phyloP scores from a whole-genome alignment of 2,888 invertebrate species.

The Malthinus flaveolus region DNA sequence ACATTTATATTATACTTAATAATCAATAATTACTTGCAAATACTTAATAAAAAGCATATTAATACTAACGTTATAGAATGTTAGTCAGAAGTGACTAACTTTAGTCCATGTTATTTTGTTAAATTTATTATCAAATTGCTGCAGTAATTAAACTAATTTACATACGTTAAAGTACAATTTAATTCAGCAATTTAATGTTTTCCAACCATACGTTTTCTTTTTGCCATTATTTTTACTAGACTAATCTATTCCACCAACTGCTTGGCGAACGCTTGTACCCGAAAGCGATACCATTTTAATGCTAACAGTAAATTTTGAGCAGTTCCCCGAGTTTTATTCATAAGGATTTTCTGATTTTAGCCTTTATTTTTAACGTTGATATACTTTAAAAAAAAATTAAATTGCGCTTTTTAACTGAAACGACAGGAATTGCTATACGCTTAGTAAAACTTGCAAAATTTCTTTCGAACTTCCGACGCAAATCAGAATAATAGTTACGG shows the following conservation, averaged over 20 bases:
- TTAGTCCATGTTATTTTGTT: too few relatives aligned
- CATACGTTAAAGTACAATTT: constrained; percentile 10
- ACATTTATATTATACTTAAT: too few relatives aligned
- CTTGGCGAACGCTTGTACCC: constrained; percentile 24
- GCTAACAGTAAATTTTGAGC: constrained; percentile 37
- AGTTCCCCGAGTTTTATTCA: constrained; percentile 34
- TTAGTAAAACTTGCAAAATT: not conserved
- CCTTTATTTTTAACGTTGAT: constrained; percentile 30
- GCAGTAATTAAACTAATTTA: constrained; percentile 10
- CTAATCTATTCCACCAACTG: constrained; percentile 24
- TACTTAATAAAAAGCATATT: too few relatives aligned
- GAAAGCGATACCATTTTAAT: constrained; percentile 27
- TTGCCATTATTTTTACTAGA: constrained; percentile 13
- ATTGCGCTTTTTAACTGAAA: constrained; percentile 26
- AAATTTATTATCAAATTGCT: not conserved
- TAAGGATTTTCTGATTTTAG: constrained; percentile 38
- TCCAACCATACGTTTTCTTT: constrained; percentile 4
- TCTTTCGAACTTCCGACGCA: too few relatives aligned
- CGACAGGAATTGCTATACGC: constrained; percentile 26
- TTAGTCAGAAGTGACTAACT: too few relatives aligned
- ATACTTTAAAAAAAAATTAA: constrained; percentile 35
- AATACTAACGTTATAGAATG: too few relatives aligned
- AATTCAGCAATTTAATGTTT: constrained; percentile 13
- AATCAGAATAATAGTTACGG: too few relatives aligned
- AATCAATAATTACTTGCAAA: too few relatives aligned